Percentiles rank a stretch among this genome's conserved stretches.
These are phyloP conservation scores for Seira ritae DNA, from an alignment of 2,888 invertebrate genomes.

Conservation along the genomic window DNA sequence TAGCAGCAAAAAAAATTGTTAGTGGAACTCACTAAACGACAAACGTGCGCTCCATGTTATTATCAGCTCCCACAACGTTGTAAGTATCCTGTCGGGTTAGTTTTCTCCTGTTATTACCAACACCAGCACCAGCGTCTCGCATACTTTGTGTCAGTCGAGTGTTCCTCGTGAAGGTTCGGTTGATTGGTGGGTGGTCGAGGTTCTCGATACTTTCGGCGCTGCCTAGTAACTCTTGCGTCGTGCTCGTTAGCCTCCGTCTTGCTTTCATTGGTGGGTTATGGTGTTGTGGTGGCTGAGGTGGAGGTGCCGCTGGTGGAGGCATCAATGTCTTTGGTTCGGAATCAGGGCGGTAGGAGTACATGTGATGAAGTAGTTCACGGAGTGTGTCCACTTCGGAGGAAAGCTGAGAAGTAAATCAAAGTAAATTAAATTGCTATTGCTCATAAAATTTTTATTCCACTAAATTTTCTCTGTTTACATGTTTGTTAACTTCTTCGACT, in stretches of 20 bases:
- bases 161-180: constrained; percentile 17
- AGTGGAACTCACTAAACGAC: constrained; percentile 29
- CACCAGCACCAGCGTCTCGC: constrained; percentile 13
- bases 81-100: constrained; percentile 56
- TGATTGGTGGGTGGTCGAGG: neutral
- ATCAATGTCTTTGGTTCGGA: constrained; percentile 1
- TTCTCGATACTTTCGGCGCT: constrained; percentile 14
- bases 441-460: too few species aligned
- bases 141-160: constrained; percentile 41
- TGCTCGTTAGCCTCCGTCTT: constrained; percentile 80
- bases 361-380: constrained; percentile 55
- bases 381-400: constrained; percentile 43
- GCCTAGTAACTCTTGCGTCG: constrained; percentile 81
- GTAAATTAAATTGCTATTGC: too few species aligned
- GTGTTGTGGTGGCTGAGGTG: constrained; percentile 77
- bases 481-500: constrained; percentile 40
- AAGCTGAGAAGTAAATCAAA: constrained; percentile 18
- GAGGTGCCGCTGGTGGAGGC: constrained; percentile 77
- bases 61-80: constrained; percentile 27
- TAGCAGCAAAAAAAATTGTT: too few species aligned
- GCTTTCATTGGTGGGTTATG: constrained; percentile 77
- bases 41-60: constrained; percentile 21
- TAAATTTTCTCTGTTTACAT: constrained; percentile 49
- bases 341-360: constrained; percentile 22
- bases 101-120: constrained; percentile 18